Conservation (phyloP, 92 coral and sea anemone genomes). For the Epizoanthus stellaris region DNA sequence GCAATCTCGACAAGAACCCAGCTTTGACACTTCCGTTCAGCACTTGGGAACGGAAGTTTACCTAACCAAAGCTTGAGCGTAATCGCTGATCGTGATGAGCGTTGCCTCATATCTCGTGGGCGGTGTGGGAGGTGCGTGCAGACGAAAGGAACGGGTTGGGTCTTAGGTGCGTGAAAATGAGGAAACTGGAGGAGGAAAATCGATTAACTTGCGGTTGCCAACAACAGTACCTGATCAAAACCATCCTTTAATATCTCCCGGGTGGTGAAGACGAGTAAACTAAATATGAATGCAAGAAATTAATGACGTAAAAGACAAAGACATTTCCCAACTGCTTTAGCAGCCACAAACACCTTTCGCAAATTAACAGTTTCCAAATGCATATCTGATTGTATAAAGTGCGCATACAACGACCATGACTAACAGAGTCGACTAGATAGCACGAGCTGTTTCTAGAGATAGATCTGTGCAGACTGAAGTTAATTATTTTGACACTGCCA, state of each 20-base stretch:
- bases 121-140: constrained; percentile 5
- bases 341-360: constrained; percentile 22
- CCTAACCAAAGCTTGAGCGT: constrained; percentile 25
- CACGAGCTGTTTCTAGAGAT: background rate
- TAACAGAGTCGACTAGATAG: constrained; percentile 8
- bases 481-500: constrained; percentile 6
- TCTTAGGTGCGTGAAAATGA: background rate
- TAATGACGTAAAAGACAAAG: background rate
- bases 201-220: constrained; percentile 18
- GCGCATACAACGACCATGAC: constrained; percentile 36
- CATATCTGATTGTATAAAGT: constrained; percentile 1
- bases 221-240: background rate
- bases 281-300: background rate
- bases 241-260: background rate
- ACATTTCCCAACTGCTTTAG: constrained; percentile 33
- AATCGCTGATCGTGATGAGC: no score
- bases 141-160: constrained; percentile 26
- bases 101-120: constrained; percentile 7
- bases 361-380: constrained; percentile 24
- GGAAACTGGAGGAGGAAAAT: background rate
- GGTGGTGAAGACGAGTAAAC: constrained; percentile 11
- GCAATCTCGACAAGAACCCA: constrained; percentile 1
- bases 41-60: constrained; percentile 39
- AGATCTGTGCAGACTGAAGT: background rate
- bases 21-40: constrained; percentile 42